phyloP scores from a whole-genome alignment of 2,888 invertebrate species.

The Aporophyla nigra region DNA sequence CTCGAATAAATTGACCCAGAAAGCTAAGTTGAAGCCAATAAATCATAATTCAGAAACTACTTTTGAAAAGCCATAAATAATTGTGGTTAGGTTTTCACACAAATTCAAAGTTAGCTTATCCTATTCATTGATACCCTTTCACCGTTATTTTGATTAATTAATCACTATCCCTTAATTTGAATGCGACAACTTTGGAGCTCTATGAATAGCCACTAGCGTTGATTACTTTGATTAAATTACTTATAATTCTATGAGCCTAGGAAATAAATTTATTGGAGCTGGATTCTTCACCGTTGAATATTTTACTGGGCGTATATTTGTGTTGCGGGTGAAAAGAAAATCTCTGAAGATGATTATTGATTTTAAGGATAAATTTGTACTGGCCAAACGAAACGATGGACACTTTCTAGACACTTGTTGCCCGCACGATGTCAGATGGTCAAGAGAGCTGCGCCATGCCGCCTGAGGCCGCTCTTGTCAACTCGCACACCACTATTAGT shows the following conservation, averaged over 20 bases:
- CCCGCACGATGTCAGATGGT: too few relatives aligned
- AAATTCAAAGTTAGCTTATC: conserved; percentile 47
- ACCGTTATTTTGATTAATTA: conserved; percentile 78
- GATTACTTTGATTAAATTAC: conserved; percentile 61
- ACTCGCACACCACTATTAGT: too few relatives aligned
- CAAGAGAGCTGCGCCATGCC: too few relatives aligned
- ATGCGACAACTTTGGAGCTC: conserved; percentile 72
- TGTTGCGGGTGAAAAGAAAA: too few relatives aligned
- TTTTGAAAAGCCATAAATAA: conserved; percentile 50
- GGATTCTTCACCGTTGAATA: too few relatives aligned
- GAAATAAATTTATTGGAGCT: conserved; percentile 23
- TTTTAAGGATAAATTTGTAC: too few relatives aligned
- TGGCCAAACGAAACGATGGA: too few relatives aligned
- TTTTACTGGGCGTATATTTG: too few relatives aligned
- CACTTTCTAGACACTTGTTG: too few relatives aligned
- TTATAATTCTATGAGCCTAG: conserved; percentile 26
- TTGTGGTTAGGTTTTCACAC: conserved; percentile 27
- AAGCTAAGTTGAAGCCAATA: conserved; percentile 21
- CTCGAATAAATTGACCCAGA: conserved; percentile 14
- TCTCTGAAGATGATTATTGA: too few relatives aligned
- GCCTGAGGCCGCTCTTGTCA: too few relatives aligned
- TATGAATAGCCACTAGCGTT: conserved; percentile 66
- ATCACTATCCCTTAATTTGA: conserved; percentile 73
- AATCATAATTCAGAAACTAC: conserved; percentile 60
- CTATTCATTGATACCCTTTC: conserved; percentile 63